Base-by-base conservation (phyloP, 1,140 invertebrate genomes). In the Bombus turneri region DNA sequence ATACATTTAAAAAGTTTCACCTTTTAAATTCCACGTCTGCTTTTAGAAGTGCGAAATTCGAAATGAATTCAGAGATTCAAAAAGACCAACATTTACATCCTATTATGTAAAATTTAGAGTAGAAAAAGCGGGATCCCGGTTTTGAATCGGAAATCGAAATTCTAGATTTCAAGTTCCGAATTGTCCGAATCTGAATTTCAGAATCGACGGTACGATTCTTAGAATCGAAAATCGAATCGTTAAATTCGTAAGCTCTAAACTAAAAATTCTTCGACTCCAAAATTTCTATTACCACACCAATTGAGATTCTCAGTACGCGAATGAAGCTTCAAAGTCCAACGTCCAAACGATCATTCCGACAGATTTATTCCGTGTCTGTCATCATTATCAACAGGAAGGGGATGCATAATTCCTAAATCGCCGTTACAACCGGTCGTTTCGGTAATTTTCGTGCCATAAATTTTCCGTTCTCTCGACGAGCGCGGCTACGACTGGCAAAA, bases 371-470 rank as follows among this genome's bases (percentile, higher is more conserved):
- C 13, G 62, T 66, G 62, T 66, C n/a, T 66, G n/a, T 31, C 13
- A 66, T 66, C n/a, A 31, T 66, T 66, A 66, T 66, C n/a, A 31
- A 66, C 62, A 31, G 62, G 62, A 66, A 59, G 15, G n/a, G 62
- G n/a, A 31, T 73, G 8, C 31, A 9, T 12, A 74, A 37, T 31
- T 31, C 3, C 41, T 34, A 74, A 74, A 74, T 74, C n/a, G 72
- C 22, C 28, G n/a, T 31, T 34, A 37, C 39, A 74, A 31, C 72
- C 41, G 72, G 43, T 74, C 41, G 72, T 74, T 74, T 74, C 15
- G n/a, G n/a, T 74, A 47, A 74, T 74, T 74, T 25, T 18, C 72
- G 72, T 31, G 72, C 72, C 72, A 31, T 53, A 53, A 74, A 53
- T 74, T 74, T 53, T 53, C 18, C 28, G 31, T 41, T 41, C 13